Conservation (phyloP, 92 coral and sea anemone genomes). For the Epizoanthus scotinus region DNA sequence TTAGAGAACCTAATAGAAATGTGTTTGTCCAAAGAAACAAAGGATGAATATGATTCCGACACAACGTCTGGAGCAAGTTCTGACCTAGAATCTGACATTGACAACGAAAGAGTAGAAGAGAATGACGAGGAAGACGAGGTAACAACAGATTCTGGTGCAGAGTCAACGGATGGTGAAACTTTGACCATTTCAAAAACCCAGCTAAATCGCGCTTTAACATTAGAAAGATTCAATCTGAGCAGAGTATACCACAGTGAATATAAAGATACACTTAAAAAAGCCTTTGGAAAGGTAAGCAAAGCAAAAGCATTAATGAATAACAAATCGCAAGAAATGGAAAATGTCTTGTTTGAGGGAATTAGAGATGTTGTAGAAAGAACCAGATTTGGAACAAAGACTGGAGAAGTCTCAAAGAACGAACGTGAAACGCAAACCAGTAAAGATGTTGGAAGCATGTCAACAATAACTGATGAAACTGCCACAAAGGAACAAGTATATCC, state of each 20-base stretch:
- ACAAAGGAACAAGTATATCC: neutral
- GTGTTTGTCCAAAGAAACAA: slow-evolving; percentile 46
- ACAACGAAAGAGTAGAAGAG: slow-evolving; percentile 35
- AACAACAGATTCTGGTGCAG: slow-evolving; percentile 70
- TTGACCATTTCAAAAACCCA: slow-evolving; percentile 71
- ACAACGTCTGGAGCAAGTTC: slow-evolving; percentile 83
- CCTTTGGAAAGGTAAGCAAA: slow-evolving; percentile 58
- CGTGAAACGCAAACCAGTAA: neutral
- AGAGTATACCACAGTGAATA: slow-evolving; percentile 89
- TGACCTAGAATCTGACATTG: slow-evolving; percentile 71
- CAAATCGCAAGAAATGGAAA: slow-evolving; percentile 55
- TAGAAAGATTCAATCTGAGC: slow-evolving; percentile 85
- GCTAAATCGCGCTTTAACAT: slow-evolving; percentile 63
- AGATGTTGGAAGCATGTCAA: neutral
- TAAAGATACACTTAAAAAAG: slow-evolving; percentile 69
- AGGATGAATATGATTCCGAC: slow-evolving; percentile 55
- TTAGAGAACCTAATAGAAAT: slow-evolving; percentile 56
- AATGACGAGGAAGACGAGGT: slow-evolving; percentile 48
- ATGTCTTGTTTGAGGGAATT: slow-evolving; percentile 54
- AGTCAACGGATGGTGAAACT: slow-evolving; percentile 62
- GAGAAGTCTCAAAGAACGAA: slow-evolving; percentile 4
- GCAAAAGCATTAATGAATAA: slow-evolving; percentile 49
- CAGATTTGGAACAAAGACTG: slow-evolving; percentile 42
- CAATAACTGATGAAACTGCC: neutral
- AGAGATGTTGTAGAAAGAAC: slow-evolving; percentile 54